Evolutionary conservation across 2,113 vertebrate species (phyloP).

Genomic region (Ammodytes marinus): DNA sequence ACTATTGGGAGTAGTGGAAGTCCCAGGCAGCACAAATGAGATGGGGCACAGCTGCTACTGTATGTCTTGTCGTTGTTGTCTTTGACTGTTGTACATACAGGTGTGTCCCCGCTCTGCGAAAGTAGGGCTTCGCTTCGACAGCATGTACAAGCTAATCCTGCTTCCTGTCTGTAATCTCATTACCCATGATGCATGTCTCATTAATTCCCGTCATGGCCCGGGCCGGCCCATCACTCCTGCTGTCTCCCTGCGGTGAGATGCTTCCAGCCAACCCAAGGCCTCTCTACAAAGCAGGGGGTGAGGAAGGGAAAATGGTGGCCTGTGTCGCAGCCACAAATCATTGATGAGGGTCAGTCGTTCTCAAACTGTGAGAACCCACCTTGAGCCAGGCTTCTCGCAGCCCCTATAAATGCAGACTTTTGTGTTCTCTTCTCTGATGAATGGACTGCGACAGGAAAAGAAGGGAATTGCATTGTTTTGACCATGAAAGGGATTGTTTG

Average conservation of each 20-base stretch:
- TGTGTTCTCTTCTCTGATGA: slow-evolving; percentile 45
- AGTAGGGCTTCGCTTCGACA: slow-evolving; percentile 38
- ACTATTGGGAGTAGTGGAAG: slow-evolving; percentile 28
- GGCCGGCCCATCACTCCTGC: slow-evolving; percentile 52
- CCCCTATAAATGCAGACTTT: slow-evolving; percentile 53
- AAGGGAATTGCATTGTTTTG: not conserved
- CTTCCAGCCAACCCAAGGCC: slow-evolving; percentile 48
- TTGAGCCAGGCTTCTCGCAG: slow-evolving; percentile 48
- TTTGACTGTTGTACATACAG: slow-evolving; percentile 27
- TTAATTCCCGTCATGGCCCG: slow-evolving; percentile 78
- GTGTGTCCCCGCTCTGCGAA: slow-evolving; percentile 32
- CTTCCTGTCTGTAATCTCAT: slow-evolving; percentile 76
- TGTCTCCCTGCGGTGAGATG: slow-evolving; percentile 47
- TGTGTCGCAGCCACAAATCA: slow-evolving; percentile 67
- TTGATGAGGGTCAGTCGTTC: slow-evolving; percentile 57
- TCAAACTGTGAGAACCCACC: slow-evolving; percentile 61
- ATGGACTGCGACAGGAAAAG: slow-evolving; percentile 43
- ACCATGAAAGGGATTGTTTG: slow-evolving; percentile 17
- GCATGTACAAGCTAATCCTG: slow-evolving; percentile 62
- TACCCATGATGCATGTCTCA: slow-evolving; percentile 74
- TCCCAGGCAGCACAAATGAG: slow-evolving; percentile 48
- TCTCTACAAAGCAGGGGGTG: slow-evolving; percentile 45
- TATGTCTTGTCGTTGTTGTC: slow-evolving; percentile 22
- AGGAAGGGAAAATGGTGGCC: slow-evolving; percentile 34
- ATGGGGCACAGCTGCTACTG: slow-evolving; percentile 58